Conservation (phyloP, 2,888 invertebrate species). For the Epiblema foenella region DNA sequence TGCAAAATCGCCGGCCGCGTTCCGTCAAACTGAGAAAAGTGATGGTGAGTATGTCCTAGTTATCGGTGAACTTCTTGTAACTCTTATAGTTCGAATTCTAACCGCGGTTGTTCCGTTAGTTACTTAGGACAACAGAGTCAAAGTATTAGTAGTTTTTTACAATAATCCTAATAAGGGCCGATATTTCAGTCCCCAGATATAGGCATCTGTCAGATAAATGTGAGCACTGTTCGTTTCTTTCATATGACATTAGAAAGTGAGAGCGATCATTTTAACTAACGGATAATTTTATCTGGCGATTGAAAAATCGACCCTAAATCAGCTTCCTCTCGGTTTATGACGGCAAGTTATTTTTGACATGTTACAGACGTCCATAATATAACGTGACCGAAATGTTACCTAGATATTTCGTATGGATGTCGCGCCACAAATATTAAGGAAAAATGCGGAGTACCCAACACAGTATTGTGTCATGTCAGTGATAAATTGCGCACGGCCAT, state of each 20-base stretch:
- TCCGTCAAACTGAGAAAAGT: too few species aligned
- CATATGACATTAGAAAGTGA: too few species aligned
- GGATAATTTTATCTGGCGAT: too few species aligned
- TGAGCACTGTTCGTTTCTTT: too few species aligned
- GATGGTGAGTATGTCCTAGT: too few species aligned
- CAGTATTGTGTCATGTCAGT: conserved; percentile 44
- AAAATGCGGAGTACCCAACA: conserved; percentile 38
- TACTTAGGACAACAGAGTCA: background rate
- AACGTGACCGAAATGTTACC: conserved; percentile 30
- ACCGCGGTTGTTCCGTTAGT: background rate
- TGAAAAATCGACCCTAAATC: too few species aligned
- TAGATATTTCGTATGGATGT: conserved; percentile 33
- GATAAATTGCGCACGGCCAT: conserved; percentile 42
- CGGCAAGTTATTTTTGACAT: conserved; percentile 8
- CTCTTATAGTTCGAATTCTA: background rate
- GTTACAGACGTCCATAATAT: conserved; percentile 7
- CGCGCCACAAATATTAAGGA: conserved; percentile 39
- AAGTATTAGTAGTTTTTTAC: background rate
- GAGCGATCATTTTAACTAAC: too few species aligned
- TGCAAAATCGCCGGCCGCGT: too few species aligned
- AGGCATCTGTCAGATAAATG: too few species aligned
- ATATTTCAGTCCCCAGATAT: too few species aligned
- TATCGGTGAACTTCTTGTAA: too few species aligned
- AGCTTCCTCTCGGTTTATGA: background rate
- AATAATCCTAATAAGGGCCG: background rate